Percentiles rank a stretch among this genome's conserved stretches.
Evolutionary conservation across 2,113 vertebrate species (phyloP).

Genomic region (Oxygymnocypris stewartii): DNA sequence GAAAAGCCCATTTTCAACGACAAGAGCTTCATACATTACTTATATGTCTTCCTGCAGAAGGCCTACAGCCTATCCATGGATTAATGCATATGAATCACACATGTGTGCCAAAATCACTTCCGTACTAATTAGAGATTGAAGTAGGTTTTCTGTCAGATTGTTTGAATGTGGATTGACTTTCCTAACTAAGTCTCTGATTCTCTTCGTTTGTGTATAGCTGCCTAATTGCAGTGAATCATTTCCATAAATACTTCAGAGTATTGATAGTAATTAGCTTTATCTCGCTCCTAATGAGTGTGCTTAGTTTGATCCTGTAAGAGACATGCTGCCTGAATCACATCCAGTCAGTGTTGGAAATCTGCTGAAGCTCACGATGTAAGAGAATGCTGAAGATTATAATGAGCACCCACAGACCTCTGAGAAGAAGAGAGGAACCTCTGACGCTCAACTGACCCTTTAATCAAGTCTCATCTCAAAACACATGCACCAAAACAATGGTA

Average conservation of each 20-base stretch:
- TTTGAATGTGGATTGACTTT: constrained; percentile 68
- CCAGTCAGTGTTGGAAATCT: constrained; percentile 60
- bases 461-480: constrained; percentile 1
- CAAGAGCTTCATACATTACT: constrained; percentile 9
- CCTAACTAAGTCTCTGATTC: constrained; percentile 67
- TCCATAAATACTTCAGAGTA: constrained; percentile 72
- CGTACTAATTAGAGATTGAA: constrained; percentile 67
- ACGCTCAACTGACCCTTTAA: background rate
- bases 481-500: background rate
- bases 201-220: constrained; percentile 61
- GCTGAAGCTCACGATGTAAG: constrained; percentile 51
- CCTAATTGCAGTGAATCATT: constrained; percentile 70
- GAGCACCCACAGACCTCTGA: background rate
- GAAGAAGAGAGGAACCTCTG: background rate
- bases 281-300: constrained; percentile 70
- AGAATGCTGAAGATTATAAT: background rate
- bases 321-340: constrained; percentile 11
- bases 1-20: background rate
- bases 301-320: constrained; percentile 59
- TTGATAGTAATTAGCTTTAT: constrained; percentile 72
- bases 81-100: constrained; percentile 51
- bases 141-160: constrained; percentile 67
- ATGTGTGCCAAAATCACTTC: constrained; percentile 47
- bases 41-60: constrained; percentile 19
- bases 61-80: background rate